Conservation (phyloP, 2,888 invertebrate genomes). For the Nemurella pictetii region DNA sequence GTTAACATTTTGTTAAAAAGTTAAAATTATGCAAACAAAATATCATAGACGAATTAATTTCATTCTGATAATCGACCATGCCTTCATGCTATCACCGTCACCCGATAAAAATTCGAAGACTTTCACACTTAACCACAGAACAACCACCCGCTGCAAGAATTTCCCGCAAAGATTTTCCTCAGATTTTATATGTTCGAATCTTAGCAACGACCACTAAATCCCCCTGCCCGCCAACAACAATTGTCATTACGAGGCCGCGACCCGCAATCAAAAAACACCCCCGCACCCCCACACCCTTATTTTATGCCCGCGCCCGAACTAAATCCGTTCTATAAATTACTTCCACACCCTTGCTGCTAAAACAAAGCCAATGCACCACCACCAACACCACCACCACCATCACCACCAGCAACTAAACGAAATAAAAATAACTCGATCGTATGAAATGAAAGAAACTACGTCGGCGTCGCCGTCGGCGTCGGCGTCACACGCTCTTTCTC, state of each 20-base stretch:
- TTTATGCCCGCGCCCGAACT: neutral
- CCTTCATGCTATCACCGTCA: no score
- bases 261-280: slow-evolving; percentile 5
- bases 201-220: neutral
- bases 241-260: neutral
- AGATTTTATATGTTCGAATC: neutral
- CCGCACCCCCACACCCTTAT: neutral
- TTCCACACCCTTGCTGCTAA: slow-evolving; percentile 8
- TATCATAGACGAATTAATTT: no score
- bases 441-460: slow-evolving; percentile 18
- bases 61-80: no score
- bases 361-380: neutral
- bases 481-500: neutral
- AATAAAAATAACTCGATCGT: slow-evolving; percentile 28
- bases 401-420: slow-evolving; percentile 9
- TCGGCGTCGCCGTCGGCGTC: neutral
- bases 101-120: no score
- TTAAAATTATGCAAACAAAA: no score
- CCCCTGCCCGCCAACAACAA: neutral
- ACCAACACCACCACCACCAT: neutral
- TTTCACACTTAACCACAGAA: no score
- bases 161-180: no score
- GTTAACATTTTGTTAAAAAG: no score
- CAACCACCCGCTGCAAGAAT: no score
- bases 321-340: slow-evolving; percentile 23